phyloP scores from a whole-genome alignment of 92 coral and sea anemone species.

The Parazoanthus darwini region DNA sequence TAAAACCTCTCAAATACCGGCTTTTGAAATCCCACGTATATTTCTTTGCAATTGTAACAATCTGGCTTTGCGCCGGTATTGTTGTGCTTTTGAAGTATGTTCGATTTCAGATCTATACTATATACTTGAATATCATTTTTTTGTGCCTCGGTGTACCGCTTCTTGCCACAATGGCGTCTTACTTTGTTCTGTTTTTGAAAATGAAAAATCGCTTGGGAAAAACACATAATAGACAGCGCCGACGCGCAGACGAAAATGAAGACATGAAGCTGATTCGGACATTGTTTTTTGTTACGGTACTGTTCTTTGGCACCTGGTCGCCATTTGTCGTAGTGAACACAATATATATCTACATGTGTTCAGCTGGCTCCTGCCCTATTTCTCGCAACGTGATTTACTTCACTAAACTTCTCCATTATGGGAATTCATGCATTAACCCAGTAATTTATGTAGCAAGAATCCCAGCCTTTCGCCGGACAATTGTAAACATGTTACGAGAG shows the following conservation, averaged over 20 bases:
- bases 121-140: slow-evolving; percentile 30
- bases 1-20: slow-evolving; percentile 8
- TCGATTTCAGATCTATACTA: slow-evolving; percentile 27
- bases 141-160: slow-evolving; percentile 34
- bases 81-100: slow-evolving; percentile 28
- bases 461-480: slow-evolving; percentile 14
- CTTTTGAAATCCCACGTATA: slow-evolving; percentile 24
- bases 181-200: slow-evolving; percentile 9
- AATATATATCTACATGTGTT: slow-evolving; percentile 23
- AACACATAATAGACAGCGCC: not conserved
- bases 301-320: slow-evolving; percentile 26
- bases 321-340: slow-evolving; percentile 35
- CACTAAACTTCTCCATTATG: slow-evolving; percentile 37
- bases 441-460: slow-evolving; percentile 35
- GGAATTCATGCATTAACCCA: slow-evolving; percentile 28
- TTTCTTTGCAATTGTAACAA: slow-evolving; percentile 22
- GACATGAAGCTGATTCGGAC: slow-evolving; percentile 24
- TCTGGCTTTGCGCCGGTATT: slow-evolving; percentile 9
- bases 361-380: slow-evolving; percentile 20
- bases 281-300: slow-evolving; percentile 8
- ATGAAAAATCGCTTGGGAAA: slow-evolving; percentile 18
- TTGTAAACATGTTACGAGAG: not conserved
- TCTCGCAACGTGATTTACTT: slow-evolving; percentile 25
- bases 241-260: not conserved
- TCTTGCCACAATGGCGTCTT: slow-evolving; percentile 15